Evolutionary conservation across 1,140 invertebrate genomes (phyloP), one percentile per base, ranked within the genome.

Genomic region (Microplitis mediator): DNA sequence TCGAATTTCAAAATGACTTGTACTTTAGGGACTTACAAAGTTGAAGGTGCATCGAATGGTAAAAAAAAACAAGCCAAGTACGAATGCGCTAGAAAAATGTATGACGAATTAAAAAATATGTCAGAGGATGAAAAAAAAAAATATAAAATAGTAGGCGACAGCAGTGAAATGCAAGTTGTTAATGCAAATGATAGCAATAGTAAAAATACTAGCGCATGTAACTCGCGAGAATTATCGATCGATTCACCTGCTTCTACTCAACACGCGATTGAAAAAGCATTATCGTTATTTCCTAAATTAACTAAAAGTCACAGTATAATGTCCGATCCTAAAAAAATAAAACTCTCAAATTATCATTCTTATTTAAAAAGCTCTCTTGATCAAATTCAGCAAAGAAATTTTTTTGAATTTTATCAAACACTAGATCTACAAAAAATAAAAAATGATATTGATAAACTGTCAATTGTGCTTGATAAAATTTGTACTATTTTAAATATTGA

Each of bases 61-160:
- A 63, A 60, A 4, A 71, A 71, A 63, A 71, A 71, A 61, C 58
- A 63, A 16, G 69, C 69, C 2, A 71, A 71, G 50, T 45, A 71
- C 13, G 14, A 14, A 13, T 16, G 36, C 39, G 69, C 69, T 3
- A 31, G 14, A 34, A 39, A 23, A 32, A 71, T 71, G 69, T 9
- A 23, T 16, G 6, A 71, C 0, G 23, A 63, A 6, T 23, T 52
- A 14, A 3, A 52, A 35, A 52, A 64, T 4, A 23, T 60, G 23
- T 45, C 3, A 1, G 11, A 69, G 56, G 14, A 16, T 1, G 3
- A 16, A 14, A 31, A 14, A 61, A 14, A 31, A 31, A 13, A 31
- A 16, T 5, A 45, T 39, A 16, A 32, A 52, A 45, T 45, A 45
- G 6, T 45, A 45, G 6, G 39, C 0, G 39, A 45, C 39, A 45